Evolutionary conservation across 2,797 vertebrate genomes (phyloP), one percentile per base, ranked within the genome.

Genomic region (Cynodonichthys magdalenae): DNA sequence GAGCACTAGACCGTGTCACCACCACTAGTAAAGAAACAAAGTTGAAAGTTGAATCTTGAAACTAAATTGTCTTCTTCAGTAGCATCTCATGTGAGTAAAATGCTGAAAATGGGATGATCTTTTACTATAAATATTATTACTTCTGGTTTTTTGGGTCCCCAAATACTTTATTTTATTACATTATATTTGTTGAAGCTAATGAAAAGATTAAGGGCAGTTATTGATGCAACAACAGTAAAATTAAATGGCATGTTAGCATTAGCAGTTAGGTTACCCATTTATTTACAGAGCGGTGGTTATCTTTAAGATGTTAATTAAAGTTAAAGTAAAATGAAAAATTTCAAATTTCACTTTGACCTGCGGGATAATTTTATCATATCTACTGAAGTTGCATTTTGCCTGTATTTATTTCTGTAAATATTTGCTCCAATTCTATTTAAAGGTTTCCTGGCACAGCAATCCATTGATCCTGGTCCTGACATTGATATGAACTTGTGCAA

Each of bases 351-450:
- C 44, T 34, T 58, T 60, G 48, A 66, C 67, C 12, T 12, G 36
- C 36, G 14, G 19, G 62, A 70, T 60, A 71, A 39, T 49, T 52
- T 39, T 46, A 56, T 44, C 64, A 31, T 47, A 53, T 62, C 11
- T 10, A 42, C 29, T 59, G 64, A 59, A 67, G 72, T 61, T 53
- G 59, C 31, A 60, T 52, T 63, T 74, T 53, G 27, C 63, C 45
- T n/a, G 27, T 36, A 42, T 27, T 67, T 80, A 50, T 67, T 52
- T 11, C 31, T 57, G 49, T 60, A 31, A 48, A 62, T 67, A 53
- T 49, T 71, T 67, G 50, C 42, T 71, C 31, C 11, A 24, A 24
- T 62, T 20, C n/a, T 71, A 42, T 54, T 69, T 53, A 66, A 61
- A 54, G 51, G 14, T 65, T 53, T 39, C 3, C 36, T 57, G 65